These are phyloP conservation scores for Pyrgus malvae DNA, from an alignment of 2,888 invertebrate genomes.

Conservation along the genomic window DNA sequence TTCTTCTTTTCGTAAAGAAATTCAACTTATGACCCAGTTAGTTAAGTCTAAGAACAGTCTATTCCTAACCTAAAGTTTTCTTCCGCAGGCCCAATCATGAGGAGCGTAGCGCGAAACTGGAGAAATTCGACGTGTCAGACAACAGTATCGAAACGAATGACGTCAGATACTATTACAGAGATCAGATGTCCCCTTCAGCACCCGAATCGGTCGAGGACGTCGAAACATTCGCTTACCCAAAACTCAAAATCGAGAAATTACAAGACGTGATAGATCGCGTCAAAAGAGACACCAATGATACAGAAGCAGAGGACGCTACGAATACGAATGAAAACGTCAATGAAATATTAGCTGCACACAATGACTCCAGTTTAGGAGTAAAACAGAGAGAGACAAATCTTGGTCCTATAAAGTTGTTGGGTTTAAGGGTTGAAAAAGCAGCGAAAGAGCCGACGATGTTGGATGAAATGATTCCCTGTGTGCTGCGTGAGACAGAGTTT, in stretches of 20 bases:
- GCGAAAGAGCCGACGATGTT: conserved; percentile 66
- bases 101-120: conserved; percentile 29
- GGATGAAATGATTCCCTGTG: conserved; percentile 65
- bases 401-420: conserved; percentile 32
- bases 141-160: conserved; percentile 27
- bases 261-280: not conserved
- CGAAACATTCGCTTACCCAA: conserved; percentile 40
- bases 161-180: conserved; percentile 35
- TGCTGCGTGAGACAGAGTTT: conserved; percentile 55
- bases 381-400: not conserved
- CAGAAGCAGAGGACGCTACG: not conserved
- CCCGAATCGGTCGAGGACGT: conserved; percentile 38
- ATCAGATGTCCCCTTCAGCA: conserved; percentile 41
- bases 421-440: conserved; percentile 63
- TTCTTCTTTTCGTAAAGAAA: too few relatives aligned
- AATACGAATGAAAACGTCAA: not conserved
- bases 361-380: not conserved
- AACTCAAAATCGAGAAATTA: not conserved
- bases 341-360: not conserved
- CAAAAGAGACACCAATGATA: not conserved
- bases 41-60: conserved; percentile 12
- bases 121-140: conserved; percentile 16
- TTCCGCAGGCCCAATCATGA: conserved; percentile 37
- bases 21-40: not conserved
- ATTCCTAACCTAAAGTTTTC: conserved; percentile 20